Conservation (phyloP, 2,888 invertebrate species). For the Lasioglossum calceatum region DNA sequence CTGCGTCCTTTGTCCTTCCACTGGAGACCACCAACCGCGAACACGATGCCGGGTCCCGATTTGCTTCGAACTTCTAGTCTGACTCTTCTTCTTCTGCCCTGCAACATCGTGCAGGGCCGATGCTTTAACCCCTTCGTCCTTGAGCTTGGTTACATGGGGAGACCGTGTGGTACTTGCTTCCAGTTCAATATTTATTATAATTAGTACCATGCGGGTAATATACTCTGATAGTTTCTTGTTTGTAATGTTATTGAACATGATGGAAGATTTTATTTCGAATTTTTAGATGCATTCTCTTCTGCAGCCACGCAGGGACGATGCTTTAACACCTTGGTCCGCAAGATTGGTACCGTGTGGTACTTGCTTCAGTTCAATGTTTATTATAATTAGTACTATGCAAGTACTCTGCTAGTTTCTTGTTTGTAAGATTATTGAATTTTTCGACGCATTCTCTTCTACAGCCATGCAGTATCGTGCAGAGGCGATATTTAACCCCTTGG, state of each 20-base stretch:
- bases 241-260: background rate
- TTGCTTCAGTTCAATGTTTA: background rate
- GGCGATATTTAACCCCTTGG: too few relatives aligned
- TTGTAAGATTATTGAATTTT: too few relatives aligned
- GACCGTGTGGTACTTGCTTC: background rate
- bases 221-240: background rate
- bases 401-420: too few relatives aligned
- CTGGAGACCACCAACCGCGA: conserved; percentile 57
- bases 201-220: background rate
- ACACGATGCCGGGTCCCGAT: conserved; percentile 40
- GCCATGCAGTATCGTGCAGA: too few relatives aligned
- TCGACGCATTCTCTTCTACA: too few relatives aligned
- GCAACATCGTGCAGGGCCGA: background rate
- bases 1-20: conserved; percentile 58
- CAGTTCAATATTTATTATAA: background rate
- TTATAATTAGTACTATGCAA: too few relatives aligned
- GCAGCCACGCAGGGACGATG: too few relatives aligned
- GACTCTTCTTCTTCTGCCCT: background rate
- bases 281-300: too few relatives aligned
- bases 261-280: too few relatives aligned
- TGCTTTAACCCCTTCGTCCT: background rate
- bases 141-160: background rate
- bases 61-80: conserved; percentile 40
- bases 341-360: background rate
- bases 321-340: too few relatives aligned